Evolutionary conservation across 2,888 invertebrate species (phyloP).

Genomic region (Homarus gammarus): DNA sequence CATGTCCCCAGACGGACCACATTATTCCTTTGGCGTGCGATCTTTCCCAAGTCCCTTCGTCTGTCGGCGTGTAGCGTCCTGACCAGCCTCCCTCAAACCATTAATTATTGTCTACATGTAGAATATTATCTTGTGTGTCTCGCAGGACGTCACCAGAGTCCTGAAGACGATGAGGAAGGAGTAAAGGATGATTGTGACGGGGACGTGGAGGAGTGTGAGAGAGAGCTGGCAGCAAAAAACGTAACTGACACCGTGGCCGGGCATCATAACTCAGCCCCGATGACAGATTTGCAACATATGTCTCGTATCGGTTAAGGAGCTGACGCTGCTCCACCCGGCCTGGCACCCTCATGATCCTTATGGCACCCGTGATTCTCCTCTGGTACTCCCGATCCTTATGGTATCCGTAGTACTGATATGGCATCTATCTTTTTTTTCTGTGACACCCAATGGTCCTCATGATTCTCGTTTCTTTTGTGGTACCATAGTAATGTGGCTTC

Average conservation of each 20-base stretch:
- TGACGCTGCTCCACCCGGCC: conserved; percentile 25
- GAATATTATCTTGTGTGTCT: too few species aligned
- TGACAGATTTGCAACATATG: conserved; percentile 41
- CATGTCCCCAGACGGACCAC: not conserved
- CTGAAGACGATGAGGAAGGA: not conserved
- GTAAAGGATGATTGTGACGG: not conserved
- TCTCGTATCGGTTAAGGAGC: conserved; percentile 22
- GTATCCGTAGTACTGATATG: not conserved
- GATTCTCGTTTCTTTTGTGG: too few species aligned
- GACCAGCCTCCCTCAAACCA: not conserved
- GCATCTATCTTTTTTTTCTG: not conserved
- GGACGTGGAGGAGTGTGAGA: not conserved
- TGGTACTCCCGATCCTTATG: not conserved
- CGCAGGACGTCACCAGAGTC: not conserved
- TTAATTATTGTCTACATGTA: not conserved
- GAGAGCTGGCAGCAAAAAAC: not conserved
- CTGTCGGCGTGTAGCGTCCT: not conserved
- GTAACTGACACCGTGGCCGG: conserved; percentile 21
- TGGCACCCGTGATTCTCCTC: not conserved
- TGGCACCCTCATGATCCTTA: not conserved
- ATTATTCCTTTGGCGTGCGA: not conserved
- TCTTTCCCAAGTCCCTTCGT: not conserved
- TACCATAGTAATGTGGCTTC: too few species aligned
- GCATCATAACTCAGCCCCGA: conserved; percentile 28
- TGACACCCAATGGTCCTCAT: too few species aligned